Percentiles rank a stretch among this genome's conserved stretches.
phyloP scores from a whole-genome alignment of 2,113 vertebrate genomes.

The Cyprinodon variegatus region DNA sequence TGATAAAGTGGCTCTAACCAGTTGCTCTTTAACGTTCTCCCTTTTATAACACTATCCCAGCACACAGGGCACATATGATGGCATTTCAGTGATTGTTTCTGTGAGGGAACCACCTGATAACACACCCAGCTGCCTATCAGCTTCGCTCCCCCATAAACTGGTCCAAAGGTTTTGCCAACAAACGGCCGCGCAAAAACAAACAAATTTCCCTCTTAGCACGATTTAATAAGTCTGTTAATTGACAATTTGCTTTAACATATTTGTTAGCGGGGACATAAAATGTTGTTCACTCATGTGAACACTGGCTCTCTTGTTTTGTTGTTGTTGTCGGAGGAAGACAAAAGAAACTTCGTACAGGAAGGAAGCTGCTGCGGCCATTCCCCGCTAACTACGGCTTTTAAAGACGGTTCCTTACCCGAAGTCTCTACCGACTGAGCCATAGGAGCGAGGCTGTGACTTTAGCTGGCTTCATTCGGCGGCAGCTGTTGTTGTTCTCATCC shows the following conservation, averaged over 20 bases:
- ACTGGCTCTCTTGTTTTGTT: slow-evolving; percentile 46
- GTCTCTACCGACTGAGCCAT: slow-evolving; percentile 6
- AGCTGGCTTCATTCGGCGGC: slow-evolving; percentile 34
- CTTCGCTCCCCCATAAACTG: slow-evolving; percentile 18
- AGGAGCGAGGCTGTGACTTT: slow-evolving; percentile 26
- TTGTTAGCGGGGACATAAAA: neutral
- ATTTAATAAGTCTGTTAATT: neutral
- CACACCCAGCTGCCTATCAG: slow-evolving; percentile 1
- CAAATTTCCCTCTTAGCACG: neutral
- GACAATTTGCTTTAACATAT: neutral
- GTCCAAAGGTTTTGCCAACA: slow-evolving; percentile 57
- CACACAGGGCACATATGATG: neutral
- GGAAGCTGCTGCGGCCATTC: slow-evolving; percentile 50
- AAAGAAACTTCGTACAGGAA: slow-evolving; percentile 75
- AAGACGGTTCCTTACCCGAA: slow-evolving; percentile 61
- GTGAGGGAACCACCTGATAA: neutral
- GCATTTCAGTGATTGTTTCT: neutral
- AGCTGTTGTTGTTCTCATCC: slow-evolving; percentile 52
- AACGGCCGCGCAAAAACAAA: slow-evolving; percentile 8
- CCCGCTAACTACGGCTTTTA: neutral
- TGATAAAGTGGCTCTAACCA: too few species aligned
- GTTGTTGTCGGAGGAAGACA: slow-evolving; percentile 73
- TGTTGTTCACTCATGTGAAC: neutral
- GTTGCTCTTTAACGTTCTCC: neutral
- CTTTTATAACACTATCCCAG: neutral